Conservation (phyloP, 1,140 invertebrate species). For the Drosophila teissieri region DNA sequence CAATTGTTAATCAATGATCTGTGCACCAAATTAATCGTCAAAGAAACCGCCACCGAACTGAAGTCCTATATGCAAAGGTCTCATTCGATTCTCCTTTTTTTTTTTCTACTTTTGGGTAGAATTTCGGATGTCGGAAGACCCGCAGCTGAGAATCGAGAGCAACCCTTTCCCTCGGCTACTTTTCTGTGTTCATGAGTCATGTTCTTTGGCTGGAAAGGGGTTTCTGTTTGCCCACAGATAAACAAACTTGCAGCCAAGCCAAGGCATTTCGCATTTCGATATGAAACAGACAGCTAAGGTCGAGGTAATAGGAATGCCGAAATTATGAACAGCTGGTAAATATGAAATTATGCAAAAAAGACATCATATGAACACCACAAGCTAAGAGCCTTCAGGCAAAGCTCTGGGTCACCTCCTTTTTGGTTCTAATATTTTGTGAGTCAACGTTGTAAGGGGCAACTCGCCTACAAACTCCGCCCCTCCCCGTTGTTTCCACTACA, state of each 20-base stretch:
- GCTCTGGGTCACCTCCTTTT: not conserved
- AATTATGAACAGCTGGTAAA: not conserved
- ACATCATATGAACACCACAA: not conserved
- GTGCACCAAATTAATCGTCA: slow-evolving; percentile 64
- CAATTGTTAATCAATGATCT: slow-evolving; percentile 76
- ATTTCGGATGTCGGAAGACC: slow-evolving; percentile 30
- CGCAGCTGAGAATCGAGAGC: slow-evolving; percentile 31
- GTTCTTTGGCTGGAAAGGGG: slow-evolving; percentile 21
- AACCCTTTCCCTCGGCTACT: slow-evolving; percentile 23
- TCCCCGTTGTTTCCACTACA: slow-evolving; percentile 62
- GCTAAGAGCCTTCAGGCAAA: no score
- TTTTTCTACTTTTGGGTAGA: slow-evolving; percentile 12
- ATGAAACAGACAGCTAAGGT: not conserved
- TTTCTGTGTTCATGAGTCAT: slow-evolving; percentile 19
- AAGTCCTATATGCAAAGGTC: slow-evolving; percentile 50
- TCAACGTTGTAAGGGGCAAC: not conserved
- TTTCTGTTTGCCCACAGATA: slow-evolving; percentile 65
- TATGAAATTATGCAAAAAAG: not conserved
- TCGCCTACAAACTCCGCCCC: not conserved
- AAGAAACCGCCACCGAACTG: slow-evolving; percentile 47
- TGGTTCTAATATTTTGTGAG: not conserved
- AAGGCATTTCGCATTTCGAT: slow-evolving; percentile 12
- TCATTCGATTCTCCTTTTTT: slow-evolving; percentile 1
- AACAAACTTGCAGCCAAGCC: slow-evolving; percentile 17
- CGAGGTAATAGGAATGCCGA: no score